Evolutionary conservation across 2,888 invertebrate species (phyloP), one percentile per base, ranked within the genome.

Genomic region (Blastobasis lacticolella): DNA sequence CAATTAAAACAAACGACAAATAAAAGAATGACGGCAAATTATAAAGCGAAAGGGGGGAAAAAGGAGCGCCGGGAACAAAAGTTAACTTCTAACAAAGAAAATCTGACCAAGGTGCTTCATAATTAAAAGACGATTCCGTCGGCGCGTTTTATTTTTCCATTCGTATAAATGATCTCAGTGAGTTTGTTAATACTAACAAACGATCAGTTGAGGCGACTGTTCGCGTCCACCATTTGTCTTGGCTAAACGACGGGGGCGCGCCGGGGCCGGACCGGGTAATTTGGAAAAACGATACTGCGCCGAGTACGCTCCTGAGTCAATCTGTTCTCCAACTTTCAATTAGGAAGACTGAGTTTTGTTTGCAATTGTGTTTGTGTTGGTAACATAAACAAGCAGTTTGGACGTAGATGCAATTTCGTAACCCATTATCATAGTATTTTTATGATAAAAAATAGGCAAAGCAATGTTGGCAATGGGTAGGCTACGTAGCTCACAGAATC

Each of bases 111-210:
- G 52, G 58, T 59, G 60, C 58, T 60, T 65, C 60, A 59, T 60
- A 67, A 69, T 71, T 69, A 67, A 73, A 69, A 63, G 55, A 61
- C 59, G 61, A 62, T 65, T 67, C 57, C 59, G 52, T 43, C 45
- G 54, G 53, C 58, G 52, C 54, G 63, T 57, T 70, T 67, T 70
- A 66, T 71, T 73, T 73, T 74, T 75, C 66, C 58, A 75, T 78
- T 73, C 58, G 69, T 74, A 75, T 73, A 75, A 78, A 79, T 75
- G 79, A 75, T 75, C 68, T 66, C 52, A 61, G 67, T 61, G 53
- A 78, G 74, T 78, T 76, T 64, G 73, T 70, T 78, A 77, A 79
- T 76, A 75, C 66, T 75, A 75, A 81, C 75, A 79, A 79, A 81
- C 74, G 74, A 69, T 61, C 58, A 59, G 61, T 64, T 58, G 61